These are phyloP conservation scores for Nycticryphes semicollaris DNA, from an alignment of 2,113 vertebrate genomes.

Conservation along the genomic window DNA sequence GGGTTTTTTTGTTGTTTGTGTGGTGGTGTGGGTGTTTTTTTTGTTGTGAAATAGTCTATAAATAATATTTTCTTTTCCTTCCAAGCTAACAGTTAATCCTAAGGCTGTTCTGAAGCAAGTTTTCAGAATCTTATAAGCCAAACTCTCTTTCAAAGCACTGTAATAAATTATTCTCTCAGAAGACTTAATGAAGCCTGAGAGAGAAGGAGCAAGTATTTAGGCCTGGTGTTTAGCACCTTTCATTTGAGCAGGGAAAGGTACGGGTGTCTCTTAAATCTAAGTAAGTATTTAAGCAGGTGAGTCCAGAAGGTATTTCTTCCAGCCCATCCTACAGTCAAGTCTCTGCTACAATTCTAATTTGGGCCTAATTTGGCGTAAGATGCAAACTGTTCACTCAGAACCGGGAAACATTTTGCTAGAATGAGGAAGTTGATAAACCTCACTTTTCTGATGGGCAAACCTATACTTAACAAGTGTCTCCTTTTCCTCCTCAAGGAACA, in stretches of 20 bases:
- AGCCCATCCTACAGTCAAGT: not conserved
- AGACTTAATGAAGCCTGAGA: not conserved
- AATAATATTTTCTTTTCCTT: not conserved
- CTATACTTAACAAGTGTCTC: fast-evolving
- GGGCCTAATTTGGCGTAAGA: not conserved
- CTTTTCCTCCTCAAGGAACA: not conserved
- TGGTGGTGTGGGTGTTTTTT: not conserved
- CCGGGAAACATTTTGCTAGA: not conserved
- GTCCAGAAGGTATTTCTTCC: not conserved
- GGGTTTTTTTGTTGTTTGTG: not conserved
- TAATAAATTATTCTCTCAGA: not conserved
- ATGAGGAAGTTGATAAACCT: not conserved
- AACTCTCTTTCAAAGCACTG: not conserved
- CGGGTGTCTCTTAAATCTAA: not conserved
- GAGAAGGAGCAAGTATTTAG: not conserved
- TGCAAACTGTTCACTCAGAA: not conserved
- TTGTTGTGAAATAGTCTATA: not conserved
- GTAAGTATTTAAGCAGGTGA: not conserved
- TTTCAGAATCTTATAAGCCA: not conserved
- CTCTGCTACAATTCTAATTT: not conserved
- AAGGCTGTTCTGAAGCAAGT: not conserved
- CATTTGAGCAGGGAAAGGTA: not conserved
- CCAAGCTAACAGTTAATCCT: not conserved
- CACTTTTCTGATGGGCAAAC: not conserved
- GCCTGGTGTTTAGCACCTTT: not conserved